Percentiles rank a stretch among this genome's conserved stretches.
Conservation (phyloP, 2,888 invertebrate species). For the Schizotus pectinicornis region DNA sequence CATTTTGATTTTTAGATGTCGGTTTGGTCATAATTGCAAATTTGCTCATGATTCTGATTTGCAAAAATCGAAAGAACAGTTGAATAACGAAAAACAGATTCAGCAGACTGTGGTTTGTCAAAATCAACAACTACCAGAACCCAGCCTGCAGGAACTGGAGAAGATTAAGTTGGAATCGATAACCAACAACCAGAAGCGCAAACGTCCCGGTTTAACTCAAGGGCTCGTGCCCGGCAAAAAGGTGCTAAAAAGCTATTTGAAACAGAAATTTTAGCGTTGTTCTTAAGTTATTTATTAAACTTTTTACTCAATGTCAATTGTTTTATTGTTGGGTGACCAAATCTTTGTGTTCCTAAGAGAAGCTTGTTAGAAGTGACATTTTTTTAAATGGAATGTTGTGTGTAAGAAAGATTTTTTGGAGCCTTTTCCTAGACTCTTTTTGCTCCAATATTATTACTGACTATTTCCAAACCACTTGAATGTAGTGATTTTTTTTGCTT, state of each 20-base stretch:
- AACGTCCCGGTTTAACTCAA: constrained; percentile 79
- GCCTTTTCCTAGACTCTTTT: too few relatives aligned
- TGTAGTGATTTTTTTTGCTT: too few relatives aligned
- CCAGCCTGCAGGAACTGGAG: constrained; percentile 37
- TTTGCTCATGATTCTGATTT: constrained; percentile 91
- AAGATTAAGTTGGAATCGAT: constrained; percentile 38
- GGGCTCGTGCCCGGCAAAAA: constrained; percentile 82
- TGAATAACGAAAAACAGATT: constrained; percentile 64
- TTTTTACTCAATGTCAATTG: too few relatives aligned
- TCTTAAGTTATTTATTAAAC: too few relatives aligned
- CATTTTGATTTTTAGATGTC: constrained; percentile 62
- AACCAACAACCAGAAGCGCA: constrained; percentile 61
- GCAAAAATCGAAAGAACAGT: constrained; percentile 67
- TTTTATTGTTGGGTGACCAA: too few relatives aligned
- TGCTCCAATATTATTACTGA: too few relatives aligned
- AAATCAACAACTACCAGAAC: constrained; percentile 32
- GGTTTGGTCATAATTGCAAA: constrained; percentile 90
- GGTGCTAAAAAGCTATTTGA: constrained; percentile 79
- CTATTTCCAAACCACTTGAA: too few relatives aligned
- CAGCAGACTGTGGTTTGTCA: constrained; percentile 41
- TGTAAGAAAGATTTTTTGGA: too few relatives aligned
- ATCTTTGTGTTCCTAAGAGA: too few relatives aligned
- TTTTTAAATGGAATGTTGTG: too few relatives aligned
- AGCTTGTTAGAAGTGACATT: too few relatives aligned
- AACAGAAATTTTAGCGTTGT: constrained; percentile 59